A percentile compares a stretch with the other conserved stretches of the same genome.
These are phyloP conservation scores for Asarcornis scutulata DNA, from an alignment of 2,113 vertebrate genomes.

Conservation along the genomic window DNA sequence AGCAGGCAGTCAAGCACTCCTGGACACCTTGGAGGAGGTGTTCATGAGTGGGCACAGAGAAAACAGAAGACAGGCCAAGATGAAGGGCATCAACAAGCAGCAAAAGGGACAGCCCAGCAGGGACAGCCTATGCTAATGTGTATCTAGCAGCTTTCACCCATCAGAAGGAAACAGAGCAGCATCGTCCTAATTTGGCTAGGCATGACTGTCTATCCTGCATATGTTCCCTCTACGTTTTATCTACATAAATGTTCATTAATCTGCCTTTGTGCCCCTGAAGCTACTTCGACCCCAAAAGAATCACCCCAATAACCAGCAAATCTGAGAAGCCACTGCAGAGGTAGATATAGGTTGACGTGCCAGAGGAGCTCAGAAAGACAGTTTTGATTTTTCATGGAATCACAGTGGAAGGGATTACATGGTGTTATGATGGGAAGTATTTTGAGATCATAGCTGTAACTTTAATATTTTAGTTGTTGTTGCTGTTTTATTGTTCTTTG, in stretches of 20 bases:
- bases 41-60: background rate
- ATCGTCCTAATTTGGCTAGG: background rate
- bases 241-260: background rate
- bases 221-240: background rate
- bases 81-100: background rate
- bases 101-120: background rate
- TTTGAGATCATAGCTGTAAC: background rate
- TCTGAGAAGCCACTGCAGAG: background rate
- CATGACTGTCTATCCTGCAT: accelerated
- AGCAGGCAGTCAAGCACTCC: background rate
- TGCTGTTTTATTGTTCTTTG: background rate
- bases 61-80: background rate
- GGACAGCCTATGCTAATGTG: background rate
- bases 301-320: background rate
- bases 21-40: accelerated
- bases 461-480: background rate
- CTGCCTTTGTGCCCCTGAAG: background rate
- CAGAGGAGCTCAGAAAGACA: background rate
- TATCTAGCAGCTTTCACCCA: background rate
- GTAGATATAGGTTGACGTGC: background rate
- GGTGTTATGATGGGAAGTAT: background rate
- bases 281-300: background rate
- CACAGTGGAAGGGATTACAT: background rate
- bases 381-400: background rate
- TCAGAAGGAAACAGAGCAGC: background rate